phyloP scores from a whole-genome alignment of 2,797 vertebrate genomes.

The Micropoecilia bifurca region DNA sequence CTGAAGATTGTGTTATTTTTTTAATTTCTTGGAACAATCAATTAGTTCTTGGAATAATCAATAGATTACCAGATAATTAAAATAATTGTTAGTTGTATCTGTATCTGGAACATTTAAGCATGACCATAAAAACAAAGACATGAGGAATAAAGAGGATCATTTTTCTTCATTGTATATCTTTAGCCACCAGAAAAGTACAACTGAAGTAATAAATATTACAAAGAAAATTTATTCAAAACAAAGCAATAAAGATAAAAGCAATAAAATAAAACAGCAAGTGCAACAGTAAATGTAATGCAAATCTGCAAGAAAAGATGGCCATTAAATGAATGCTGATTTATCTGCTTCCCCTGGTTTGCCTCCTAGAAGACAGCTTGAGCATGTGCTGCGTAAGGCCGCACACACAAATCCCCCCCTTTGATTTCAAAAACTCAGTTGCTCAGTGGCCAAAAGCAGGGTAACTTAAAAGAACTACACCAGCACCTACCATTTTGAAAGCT shows the following conservation, averaged over 20 bases:
- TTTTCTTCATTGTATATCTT: neutral
- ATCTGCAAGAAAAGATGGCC: neutral
- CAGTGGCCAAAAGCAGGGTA: constrained; percentile 2
- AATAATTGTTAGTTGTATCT: no score
- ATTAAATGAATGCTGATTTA: neutral
- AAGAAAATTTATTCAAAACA: constrained; percentile 7
- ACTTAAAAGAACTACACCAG: constrained; percentile 19
- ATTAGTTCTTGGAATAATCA: no score
- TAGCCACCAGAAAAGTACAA: neutral
- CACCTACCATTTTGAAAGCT: constrained; percentile 60
- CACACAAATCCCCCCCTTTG: constrained; percentile 17
- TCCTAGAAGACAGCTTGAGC: constrained; percentile 1
- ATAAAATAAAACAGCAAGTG: neutral
- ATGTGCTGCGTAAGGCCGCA: constrained; percentile 3
- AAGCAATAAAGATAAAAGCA: neutral
- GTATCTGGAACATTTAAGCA: neutral
- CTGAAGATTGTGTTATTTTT: no score
- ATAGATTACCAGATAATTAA: no score
- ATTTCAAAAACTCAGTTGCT: neutral
- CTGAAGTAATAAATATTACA: neutral
- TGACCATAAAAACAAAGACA: neutral
- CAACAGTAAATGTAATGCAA: constrained; percentile 7
- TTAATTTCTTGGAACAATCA: no score
- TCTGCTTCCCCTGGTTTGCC: neutral
- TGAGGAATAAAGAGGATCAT: neutral